These are phyloP conservation scores for Trissoscelio sp. DNA, from an alignment of 2,888 invertebrate genomes.

Conservation along the genomic window DNA sequence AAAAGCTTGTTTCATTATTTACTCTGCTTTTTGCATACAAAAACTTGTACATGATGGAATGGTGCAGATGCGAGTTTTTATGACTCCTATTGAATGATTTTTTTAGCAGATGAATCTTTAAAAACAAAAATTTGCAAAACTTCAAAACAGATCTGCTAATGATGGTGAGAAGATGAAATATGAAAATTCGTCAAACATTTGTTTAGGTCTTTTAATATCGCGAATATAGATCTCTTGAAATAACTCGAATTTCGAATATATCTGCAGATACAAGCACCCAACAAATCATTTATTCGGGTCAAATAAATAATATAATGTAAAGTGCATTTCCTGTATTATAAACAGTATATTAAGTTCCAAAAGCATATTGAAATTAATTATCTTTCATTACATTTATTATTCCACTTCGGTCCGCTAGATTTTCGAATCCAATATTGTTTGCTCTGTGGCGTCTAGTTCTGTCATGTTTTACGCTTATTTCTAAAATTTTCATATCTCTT, in stretches of 20 bases:
- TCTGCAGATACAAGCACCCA: neutral
- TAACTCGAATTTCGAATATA: constrained; percentile 16
- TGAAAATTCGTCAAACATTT: neutral
- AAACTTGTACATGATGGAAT: constrained; percentile 5
- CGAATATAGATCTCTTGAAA: constrained; percentile 18
- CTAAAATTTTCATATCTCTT: too few relatives aligned
- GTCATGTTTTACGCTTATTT: too few relatives aligned
- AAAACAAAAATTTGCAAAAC: constrained; percentile 5
- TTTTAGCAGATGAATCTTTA: neutral
- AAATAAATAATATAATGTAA: constrained; percentile 44
- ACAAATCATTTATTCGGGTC: constrained; percentile 53
- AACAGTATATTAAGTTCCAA: too few relatives aligned
- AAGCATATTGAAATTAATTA: constrained; percentile 46
- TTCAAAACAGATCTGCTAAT: too few relatives aligned
- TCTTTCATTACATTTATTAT: constrained; percentile 57
- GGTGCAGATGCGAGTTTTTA: neutral
- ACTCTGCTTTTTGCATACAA: constrained; percentile 10
- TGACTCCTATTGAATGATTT: neutral
- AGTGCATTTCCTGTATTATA: too few relatives aligned
- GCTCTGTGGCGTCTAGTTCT: too few relatives aligned
- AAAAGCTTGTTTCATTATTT: constrained; percentile 36
- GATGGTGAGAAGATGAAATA: too few relatives aligned
- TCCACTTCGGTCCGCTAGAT: constrained; percentile 29
- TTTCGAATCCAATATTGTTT: constrained; percentile 3
- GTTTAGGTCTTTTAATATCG: neutral